These are phyloP conservation scores for Hippopotamus amphibius DNA, from an alignment of 2,113 vertebrate species.

Conservation along the genomic window DNA sequence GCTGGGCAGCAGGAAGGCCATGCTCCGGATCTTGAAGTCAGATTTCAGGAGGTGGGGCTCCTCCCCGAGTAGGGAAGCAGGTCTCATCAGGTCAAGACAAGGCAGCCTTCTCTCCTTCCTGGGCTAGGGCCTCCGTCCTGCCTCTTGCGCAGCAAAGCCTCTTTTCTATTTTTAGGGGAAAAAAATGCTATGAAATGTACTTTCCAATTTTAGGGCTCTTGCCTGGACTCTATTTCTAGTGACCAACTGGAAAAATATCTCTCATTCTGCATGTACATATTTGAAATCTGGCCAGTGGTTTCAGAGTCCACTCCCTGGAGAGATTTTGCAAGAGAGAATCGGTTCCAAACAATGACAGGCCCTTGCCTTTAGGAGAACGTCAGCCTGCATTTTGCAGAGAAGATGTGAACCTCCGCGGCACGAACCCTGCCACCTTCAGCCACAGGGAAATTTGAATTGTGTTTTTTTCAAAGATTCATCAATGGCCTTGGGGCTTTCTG, in stretches of 20 bases:
- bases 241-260: conserved; percentile 58
- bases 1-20: neutral
- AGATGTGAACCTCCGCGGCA: neutral
- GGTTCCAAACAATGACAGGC: conserved; percentile 55
- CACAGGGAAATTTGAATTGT: conserved; percentile 57
- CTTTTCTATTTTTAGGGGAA: conserved; percentile 64
- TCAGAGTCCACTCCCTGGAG: conserved; percentile 50
- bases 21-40: neutral
- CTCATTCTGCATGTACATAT: conserved; percentile 57
- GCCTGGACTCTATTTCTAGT: conserved; percentile 58
- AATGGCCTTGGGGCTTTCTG: neutral
- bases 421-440: neutral
- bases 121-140: neutral
- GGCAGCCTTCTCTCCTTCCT: neutral
- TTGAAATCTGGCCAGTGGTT: conserved; percentile 67
- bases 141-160: neutral
- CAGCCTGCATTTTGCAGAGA: conserved; percentile 29
- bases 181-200: neutral
- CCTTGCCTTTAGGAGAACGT: conserved; percentile 46
- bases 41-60: neutral
- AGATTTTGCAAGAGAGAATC: neutral
- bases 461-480: conserved; percentile 44
- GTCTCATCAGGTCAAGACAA: neutral
- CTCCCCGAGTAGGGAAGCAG: neutral
- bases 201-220: conserved; percentile 65